Evolutionary conservation across 2,113 vertebrate genomes (phyloP).

Genomic region (Polypterus senegalus): DNA sequence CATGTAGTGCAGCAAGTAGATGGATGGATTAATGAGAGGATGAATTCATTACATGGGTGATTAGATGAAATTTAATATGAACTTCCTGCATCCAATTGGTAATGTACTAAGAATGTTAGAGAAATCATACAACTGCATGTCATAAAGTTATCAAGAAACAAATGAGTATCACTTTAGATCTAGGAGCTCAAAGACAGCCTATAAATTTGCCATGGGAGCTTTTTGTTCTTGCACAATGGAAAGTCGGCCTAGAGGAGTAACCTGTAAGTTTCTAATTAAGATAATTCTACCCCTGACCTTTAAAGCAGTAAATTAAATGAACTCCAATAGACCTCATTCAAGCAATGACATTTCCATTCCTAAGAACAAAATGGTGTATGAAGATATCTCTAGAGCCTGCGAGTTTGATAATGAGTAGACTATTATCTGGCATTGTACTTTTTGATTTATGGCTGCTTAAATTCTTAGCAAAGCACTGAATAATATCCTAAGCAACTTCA

Average conservation of each 20-base stretch:
- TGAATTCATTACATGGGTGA: too few relatives aligned
- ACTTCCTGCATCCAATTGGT: too few relatives aligned
- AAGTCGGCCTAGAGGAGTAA: slow-evolving; percentile 1
- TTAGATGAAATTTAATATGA: too few relatives aligned
- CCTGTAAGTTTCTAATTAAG: slow-evolving; percentile 11
- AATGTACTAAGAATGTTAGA: too few relatives aligned
- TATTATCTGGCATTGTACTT: neutral
- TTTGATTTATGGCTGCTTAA: slow-evolving; percentile 1
- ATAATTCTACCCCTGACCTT: slow-evolving; percentile 15
- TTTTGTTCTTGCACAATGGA: slow-evolving; percentile 1
- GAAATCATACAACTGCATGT: slow-evolving; percentile 1
- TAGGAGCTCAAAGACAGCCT: neutral
- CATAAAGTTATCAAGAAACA: neutral
- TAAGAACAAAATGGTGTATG: neutral
- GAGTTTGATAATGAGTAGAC: neutral
- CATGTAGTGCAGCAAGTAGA: too few relatives aligned
- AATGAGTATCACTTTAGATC: neutral
- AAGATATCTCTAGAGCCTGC: neutral
- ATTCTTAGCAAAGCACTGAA: too few relatives aligned
- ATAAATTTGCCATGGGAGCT: neutral
- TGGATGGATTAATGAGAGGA: too few relatives aligned
- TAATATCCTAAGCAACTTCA: too few relatives aligned
- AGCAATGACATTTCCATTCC: slow-evolving; percentile 6
- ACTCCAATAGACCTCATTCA: slow-evolving; percentile 7
- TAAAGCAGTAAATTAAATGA: slow-evolving; percentile 8